Percentiles rank a stretch among this genome's conserved stretches.
These are phyloP conservation scores for Cochlearius cochlearius DNA, from an alignment of 2,113 vertebrate genomes.

Conservation along the genomic window DNA sequence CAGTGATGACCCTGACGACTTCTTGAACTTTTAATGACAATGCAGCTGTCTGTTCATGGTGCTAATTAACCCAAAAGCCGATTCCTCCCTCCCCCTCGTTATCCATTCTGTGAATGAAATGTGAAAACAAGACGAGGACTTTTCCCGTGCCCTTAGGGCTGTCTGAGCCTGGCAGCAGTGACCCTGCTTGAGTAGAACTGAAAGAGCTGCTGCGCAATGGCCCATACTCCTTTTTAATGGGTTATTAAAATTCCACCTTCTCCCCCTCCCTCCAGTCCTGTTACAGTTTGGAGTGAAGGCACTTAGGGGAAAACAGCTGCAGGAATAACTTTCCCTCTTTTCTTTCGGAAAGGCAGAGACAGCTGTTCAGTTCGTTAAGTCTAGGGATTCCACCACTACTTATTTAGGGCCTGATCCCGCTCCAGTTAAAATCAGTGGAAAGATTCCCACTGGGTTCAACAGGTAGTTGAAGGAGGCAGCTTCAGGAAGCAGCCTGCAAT, in stretches of 20 bases:
- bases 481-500: slow-evolving; percentile 26
- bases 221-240: slow-evolving; percentile 39
- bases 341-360: background rate
- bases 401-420: background rate
- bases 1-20: slow-evolving; percentile 47
- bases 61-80: slow-evolving; percentile 64
- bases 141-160: slow-evolving; percentile 68
- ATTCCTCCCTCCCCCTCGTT: slow-evolving; percentile 39
- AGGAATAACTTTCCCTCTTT: slow-evolving; percentile 5
- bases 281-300: slow-evolving; percentile 39
- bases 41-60: slow-evolving; percentile 57
- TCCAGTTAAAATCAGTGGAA: background rate
- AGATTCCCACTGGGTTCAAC: background rate
- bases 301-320: slow-evolving; percentile 41
- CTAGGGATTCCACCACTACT: slow-evolving; percentile 19
- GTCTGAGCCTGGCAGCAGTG: slow-evolving; percentile 47
- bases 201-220: slow-evolving; percentile 55
- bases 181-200: slow-evolving; percentile 45
- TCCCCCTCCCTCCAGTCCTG: slow-evolving; percentile 18
- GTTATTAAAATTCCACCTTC: slow-evolving; percentile 66
- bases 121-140: slow-evolving; percentile 62
- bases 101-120: slow-evolving; percentile 49
- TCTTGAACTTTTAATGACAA: slow-evolving; percentile 63
- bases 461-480: background rate
- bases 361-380: background rate